These are phyloP conservation scores for Penaeus vannamei DNA, from an alignment of 1,140 invertebrate genomes.

Conservation along the genomic window DNA sequence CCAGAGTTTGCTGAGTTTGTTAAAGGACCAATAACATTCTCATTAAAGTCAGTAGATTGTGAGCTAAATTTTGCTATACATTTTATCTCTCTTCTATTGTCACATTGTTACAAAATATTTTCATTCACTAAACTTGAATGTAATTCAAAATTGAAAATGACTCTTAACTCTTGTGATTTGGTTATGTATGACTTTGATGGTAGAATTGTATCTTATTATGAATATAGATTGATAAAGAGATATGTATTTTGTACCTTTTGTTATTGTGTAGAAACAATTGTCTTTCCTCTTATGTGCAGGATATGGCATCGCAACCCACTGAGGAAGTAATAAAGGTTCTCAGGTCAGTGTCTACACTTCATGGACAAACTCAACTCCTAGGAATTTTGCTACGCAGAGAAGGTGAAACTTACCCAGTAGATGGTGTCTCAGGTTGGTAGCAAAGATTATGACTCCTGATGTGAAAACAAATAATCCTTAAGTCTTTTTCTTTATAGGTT, in stretches of 20 bases:
- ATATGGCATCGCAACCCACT: conserved; percentile 76
- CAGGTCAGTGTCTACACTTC: conserved; percentile 80
- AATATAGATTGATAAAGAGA: neutral
- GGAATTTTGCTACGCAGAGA: conserved; percentile 88
- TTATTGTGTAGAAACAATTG: neutral
- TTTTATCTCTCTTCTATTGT: no score
- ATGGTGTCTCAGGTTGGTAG: conserved; percentile 74
- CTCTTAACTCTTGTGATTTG: no score
- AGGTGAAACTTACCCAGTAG: conserved; percentile 84
- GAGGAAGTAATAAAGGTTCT: conserved; percentile 83
- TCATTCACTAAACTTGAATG: neutral
- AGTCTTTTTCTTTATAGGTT: neutral
- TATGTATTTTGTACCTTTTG: neutral
- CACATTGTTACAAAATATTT: no score
- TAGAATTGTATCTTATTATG: no score
- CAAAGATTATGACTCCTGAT: neutral
- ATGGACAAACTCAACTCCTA: conserved; percentile 86
- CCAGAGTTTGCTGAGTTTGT: no score
- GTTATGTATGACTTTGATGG: neutral
- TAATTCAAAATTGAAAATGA: neutral
- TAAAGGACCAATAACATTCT: no score
- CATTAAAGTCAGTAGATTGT: no score
- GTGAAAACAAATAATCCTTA: neutral
- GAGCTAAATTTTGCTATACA: no score
- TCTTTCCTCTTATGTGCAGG: conserved; percentile 55